Conservation (phyloP, 2,113 vertebrate species). For the Sorex fumeus region DNA sequence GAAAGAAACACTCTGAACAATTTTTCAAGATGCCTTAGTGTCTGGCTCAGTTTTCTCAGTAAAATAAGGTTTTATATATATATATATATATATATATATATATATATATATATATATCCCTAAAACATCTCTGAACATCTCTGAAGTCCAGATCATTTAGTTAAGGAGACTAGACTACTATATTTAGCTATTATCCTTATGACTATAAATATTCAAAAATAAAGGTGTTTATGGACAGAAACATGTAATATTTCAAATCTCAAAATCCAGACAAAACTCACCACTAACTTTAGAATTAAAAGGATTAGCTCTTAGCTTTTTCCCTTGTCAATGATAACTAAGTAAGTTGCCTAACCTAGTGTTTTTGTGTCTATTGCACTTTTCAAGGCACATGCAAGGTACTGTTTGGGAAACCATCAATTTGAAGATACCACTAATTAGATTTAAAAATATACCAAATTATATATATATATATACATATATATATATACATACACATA, state of each 20-base stretch:
- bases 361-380: neutral
- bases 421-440: slow-evolving; percentile 22
- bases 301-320: neutral
- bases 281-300: slow-evolving; percentile 35
- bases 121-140: slow-evolving; percentile 54
- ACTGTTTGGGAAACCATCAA: neutral
- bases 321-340: neutral
- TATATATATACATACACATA: no score
- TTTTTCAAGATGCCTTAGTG: slow-evolving; percentile 39
- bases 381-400: neutral
- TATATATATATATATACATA: no score
- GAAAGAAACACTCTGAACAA: slow-evolving; percentile 61
- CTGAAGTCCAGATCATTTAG: slow-evolving; percentile 57
- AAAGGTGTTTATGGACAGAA: slow-evolving; percentile 24
- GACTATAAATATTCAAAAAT: slow-evolving; percentile 46
- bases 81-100: no score
- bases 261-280: slow-evolving; percentile 31
- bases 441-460: slow-evolving; percentile 7
- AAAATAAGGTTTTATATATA: neutral
- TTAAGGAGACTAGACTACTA: slow-evolving; percentile 40
- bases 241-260: slow-evolving; percentile 43
- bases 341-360: neutral
- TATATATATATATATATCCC: neutral
- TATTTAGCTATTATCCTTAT: neutral
- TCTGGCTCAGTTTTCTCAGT: slow-evolving; percentile 58